These are phyloP conservation scores for Antitype chi DNA, from an alignment of 2,888 invertebrate species.

Conservation along the genomic window DNA sequence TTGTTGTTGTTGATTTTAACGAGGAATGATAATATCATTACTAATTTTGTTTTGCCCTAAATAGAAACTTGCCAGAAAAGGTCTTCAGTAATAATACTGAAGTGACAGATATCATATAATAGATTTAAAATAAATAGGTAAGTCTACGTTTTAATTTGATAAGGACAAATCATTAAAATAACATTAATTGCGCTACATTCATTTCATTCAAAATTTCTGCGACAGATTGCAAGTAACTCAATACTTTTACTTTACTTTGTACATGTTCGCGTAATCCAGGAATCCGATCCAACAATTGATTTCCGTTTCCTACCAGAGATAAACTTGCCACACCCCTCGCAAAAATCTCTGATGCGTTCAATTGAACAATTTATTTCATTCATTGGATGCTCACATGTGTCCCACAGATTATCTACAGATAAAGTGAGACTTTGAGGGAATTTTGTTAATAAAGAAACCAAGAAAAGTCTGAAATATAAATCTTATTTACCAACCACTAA, in stretches of 20 bases:
- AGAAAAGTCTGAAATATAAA: neutral
- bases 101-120: neutral
- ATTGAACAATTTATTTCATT: conserved; percentile 58
- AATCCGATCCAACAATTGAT: conserved; percentile 82
- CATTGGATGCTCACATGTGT: conserved; percentile 43
- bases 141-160: neutral
- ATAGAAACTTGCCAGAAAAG: neutral
- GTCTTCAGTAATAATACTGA: neutral
- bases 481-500: neutral
- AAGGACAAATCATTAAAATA: neutral
- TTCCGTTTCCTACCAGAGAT: conserved; percentile 88
- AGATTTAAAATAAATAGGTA: neutral
- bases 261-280: conserved; percentile 72
- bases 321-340: conserved; percentile 82
- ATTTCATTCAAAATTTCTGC: neutral
- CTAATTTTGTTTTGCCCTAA: neutral
- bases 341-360: conserved; percentile 71
- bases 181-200: conserved; percentile 2
- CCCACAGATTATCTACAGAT: conserved; percentile 46
- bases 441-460: neutral
- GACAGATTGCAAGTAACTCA: conserved; percentile 77
- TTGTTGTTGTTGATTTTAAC: neutral
- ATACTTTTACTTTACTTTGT: conserved; percentile 76
- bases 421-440: conserved; percentile 27
- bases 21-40: neutral